Evolutionary conservation across 2,888 invertebrate genomes (phyloP).

Genomic region (Actias luna): DNA sequence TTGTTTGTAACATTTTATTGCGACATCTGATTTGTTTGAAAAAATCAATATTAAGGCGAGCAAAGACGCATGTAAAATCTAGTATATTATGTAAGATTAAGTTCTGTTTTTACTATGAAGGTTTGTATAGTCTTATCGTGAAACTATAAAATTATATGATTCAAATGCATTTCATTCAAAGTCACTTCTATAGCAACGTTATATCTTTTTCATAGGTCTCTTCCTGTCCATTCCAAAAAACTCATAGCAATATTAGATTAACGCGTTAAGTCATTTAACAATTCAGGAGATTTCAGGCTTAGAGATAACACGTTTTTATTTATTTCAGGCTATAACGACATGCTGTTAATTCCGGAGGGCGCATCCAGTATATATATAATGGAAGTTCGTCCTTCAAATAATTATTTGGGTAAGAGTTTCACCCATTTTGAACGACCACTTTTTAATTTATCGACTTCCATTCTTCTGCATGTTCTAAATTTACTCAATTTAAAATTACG

Average conservation of each 20-base stretch:
- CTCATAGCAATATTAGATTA: neutral
- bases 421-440: too few relatives aligned
- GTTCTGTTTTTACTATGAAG: too few relatives aligned
- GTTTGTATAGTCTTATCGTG: too few relatives aligned
- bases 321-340: conserved; percentile 92
- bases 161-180: too few relatives aligned
- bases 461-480: neutral
- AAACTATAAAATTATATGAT: too few relatives aligned
- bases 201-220: too few relatives aligned
- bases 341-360: conserved; percentile 94
- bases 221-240: neutral
- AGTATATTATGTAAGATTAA: too few relatives aligned
- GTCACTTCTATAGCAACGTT: too few relatives aligned
- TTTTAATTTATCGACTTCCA: neutral
- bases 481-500: neutral
- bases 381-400: conserved; percentile 91
- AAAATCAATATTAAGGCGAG: too few relatives aligned
- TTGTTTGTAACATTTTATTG: too few relatives aligned
- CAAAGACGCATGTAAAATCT: too few relatives aligned
- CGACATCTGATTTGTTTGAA: too few relatives aligned
- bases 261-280: neutral
- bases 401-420: conserved; percentile 88
- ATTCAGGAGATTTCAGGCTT: neutral
- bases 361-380: conserved; percentile 94
- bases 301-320: neutral